Percentiles rank a stretch among this genome's conserved stretches.
Conservation (phyloP, 2,113 vertebrate genomes). For the Catagonus wagneri region DNA sequence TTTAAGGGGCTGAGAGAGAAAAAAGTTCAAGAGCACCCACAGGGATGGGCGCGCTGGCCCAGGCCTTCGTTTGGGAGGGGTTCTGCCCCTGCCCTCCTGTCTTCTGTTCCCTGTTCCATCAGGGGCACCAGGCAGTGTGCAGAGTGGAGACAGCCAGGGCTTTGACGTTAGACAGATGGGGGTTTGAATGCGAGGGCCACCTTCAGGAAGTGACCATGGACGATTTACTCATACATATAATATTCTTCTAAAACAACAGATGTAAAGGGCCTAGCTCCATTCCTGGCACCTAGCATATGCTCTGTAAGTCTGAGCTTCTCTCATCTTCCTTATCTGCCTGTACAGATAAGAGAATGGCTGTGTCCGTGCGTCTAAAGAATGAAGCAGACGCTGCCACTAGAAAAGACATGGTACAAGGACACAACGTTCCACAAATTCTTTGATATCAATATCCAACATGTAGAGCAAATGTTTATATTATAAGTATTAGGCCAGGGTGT, state of each 20-base stretch:
- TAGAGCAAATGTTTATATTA: not conserved
- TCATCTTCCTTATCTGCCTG: conserved; percentile 6
- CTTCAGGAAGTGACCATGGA: not conserved
- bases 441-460: not conserved
- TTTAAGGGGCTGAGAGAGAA: not conserved
- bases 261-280: not conserved
- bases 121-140: not conserved
- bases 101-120: not conserved
- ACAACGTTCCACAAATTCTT: not conserved
- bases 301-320: not conserved
- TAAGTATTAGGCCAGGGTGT: not conserved
- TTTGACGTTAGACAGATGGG: not conserved
- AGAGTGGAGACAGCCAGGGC: not conserved
- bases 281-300: not conserved
- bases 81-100: not conserved
- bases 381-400: not conserved
- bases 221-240: not conserved
- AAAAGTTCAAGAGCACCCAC: not conserved
- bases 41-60: not conserved
- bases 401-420: not conserved
- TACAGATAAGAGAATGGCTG: not conserved
- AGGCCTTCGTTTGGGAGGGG: not conserved
- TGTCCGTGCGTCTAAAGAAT: not conserved
- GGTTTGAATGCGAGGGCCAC: not conserved
- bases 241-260: not conserved